Percentiles rank a stretch among this genome's conserved stretches.
phyloP scores from a whole-genome alignment of 2,113 vertebrate species.

The Cryptomyrus ogoouensis region DNA sequence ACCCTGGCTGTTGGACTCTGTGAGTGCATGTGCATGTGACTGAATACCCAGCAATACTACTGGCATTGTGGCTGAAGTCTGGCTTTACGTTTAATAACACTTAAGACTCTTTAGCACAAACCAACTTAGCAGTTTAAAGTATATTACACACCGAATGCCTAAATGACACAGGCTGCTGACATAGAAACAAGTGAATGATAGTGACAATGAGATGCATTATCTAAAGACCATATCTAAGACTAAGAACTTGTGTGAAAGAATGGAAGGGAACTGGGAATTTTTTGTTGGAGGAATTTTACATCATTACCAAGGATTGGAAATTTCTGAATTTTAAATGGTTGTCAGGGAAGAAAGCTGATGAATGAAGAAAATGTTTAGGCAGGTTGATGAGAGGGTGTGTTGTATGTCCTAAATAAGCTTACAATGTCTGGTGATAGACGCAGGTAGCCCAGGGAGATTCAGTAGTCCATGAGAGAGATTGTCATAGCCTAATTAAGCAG shows the following conservation, averaged over 20 bases:
- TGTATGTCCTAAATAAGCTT: neutral
- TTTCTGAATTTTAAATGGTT: neutral
- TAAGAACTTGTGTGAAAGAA: neutral
- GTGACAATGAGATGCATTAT: neutral
- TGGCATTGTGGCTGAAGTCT: neutral
- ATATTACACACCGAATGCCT: neutral
- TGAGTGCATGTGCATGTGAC: neutral
- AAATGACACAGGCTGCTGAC: neutral
- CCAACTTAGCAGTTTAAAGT: neutral
- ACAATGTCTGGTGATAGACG: neutral
- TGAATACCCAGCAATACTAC: neutral
- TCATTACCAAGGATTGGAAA: neutral
- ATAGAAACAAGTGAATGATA: neutral
- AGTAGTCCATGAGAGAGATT: neutral
- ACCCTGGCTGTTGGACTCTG: neutral
- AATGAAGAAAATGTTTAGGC: neutral
- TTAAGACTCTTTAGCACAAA: neutral
- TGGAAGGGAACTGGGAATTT: neutral
- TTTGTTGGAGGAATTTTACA: neutral
- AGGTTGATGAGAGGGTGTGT: neutral
- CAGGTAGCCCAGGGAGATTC: neutral
- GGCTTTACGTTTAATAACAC: neutral
- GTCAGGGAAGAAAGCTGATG: neutral
- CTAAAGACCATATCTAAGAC: neutral
- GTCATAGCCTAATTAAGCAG: neutral